Conservation (phyloP, 2,113 vertebrate genomes). For the Hemiprocne comata region DNA sequence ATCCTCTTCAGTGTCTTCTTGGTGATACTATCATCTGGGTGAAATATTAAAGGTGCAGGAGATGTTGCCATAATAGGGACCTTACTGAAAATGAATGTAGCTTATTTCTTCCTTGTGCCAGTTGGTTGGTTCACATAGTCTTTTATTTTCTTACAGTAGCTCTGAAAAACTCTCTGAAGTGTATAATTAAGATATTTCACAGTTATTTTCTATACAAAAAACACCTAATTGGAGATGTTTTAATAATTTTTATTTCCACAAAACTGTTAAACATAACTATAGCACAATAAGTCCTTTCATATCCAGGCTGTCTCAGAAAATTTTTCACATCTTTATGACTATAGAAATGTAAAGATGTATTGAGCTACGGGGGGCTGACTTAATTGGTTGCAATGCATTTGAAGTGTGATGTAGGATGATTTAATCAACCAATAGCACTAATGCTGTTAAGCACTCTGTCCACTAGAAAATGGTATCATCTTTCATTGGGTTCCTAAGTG, state of each 20-base stretch:
- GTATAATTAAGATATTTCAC: slow-evolving; percentile 39
- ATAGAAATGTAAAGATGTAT: slow-evolving; percentile 61
- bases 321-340: slow-evolving; percentile 61
- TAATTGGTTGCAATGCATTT: slow-evolving; percentile 69
- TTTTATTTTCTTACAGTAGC: slow-evolving; percentile 24
- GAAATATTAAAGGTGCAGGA: slow-evolving; percentile 52
- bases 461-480: slow-evolving; percentile 52
- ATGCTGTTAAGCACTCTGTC: slow-evolving; percentile 69
- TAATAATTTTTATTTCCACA: slow-evolving; percentile 48
- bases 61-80: slow-evolving; percentile 26
- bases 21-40: slow-evolving; percentile 39
- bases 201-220: neutral
- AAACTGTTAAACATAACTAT: slow-evolving; percentile 27
- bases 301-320: slow-evolving; percentile 33
- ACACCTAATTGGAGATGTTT: neutral
- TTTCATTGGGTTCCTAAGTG: slow-evolving; percentile 58
- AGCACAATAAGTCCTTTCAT: slow-evolving; percentile 38
- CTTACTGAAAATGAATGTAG: slow-evolving; percentile 58
- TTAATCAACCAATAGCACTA: slow-evolving; percentile 66
- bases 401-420: slow-evolving; percentile 68
- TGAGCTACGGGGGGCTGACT: slow-evolving; percentile 17
- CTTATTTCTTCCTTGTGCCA: slow-evolving; percentile 62
- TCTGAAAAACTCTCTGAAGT: slow-evolving; percentile 16
- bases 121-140: slow-evolving; percentile 28
- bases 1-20: slow-evolving; percentile 15